Conservation (phyloP, 2,113 vertebrate genomes). For the Sphaerodactylus townsendi region DNA sequence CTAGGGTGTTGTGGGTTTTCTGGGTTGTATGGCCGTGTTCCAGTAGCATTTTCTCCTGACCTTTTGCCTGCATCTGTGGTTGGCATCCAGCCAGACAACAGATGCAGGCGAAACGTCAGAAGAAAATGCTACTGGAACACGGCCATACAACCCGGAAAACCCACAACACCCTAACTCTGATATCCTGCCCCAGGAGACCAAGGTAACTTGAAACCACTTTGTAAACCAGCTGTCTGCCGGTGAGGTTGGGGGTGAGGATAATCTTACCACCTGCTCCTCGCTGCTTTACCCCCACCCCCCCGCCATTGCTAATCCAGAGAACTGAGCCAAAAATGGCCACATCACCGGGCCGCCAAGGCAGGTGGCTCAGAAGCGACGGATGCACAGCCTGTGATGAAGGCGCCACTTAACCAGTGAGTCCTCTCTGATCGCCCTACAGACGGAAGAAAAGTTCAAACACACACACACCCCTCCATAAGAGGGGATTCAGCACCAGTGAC, state of each 20-base stretch:
- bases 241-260: too few relatives aligned
- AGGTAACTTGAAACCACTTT: background rate
- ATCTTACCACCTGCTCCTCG: background rate
- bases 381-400: background rate
- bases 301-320: background rate
- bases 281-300: background rate
- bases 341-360: background rate
- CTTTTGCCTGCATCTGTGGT: too few relatives aligned
- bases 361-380: background rate
- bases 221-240: background rate
- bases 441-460: background rate
- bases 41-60: too few relatives aligned
- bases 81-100: too few relatives aligned
- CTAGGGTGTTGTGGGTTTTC: too few relatives aligned
- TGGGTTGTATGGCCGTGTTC: too few relatives aligned
- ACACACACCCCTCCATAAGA: background rate
- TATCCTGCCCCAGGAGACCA: too few relatives aligned
- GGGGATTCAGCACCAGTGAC: background rate
- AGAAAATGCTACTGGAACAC: too few relatives aligned
- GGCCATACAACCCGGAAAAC: too few relatives aligned
- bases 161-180: too few relatives aligned
- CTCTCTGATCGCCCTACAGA: background rate
- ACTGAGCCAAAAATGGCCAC: too few relatives aligned
- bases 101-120: too few relatives aligned
- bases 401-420: background rate